Evolutionary conservation across 2,888 invertebrate species (phyloP).

Genomic region (Euproctis similis): DNA sequence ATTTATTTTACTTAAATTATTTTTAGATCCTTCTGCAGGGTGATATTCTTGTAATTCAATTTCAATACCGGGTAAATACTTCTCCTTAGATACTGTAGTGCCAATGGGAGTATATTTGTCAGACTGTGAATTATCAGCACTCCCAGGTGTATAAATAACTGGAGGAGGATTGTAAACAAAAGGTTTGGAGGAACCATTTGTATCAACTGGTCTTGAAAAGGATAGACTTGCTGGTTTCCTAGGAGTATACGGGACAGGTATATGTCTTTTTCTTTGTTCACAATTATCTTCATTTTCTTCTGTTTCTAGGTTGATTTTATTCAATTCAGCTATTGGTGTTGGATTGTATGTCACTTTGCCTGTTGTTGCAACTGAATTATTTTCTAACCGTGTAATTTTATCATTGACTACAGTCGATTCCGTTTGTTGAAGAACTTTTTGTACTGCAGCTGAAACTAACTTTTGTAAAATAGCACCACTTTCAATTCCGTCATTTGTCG

Average conservation of each 20-base stretch:
- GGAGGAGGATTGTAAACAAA: constrained; percentile 61
- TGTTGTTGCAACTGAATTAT: constrained; percentile 43
- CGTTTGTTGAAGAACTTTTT: constrained; percentile 74
- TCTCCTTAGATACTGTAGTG: constrained; percentile 46
- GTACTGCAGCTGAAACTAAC: constrained; percentile 77
- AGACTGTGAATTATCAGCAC: constrained; percentile 40
- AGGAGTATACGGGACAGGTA: constrained; percentile 71
- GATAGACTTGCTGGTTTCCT: constrained; percentile 56
- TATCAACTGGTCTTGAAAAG: constrained; percentile 50
- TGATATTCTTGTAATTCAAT: constrained; percentile 52
- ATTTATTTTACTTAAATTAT: constrained; percentile 38
- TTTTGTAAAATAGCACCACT: constrained; percentile 73
- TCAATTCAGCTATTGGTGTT: constrained; percentile 79
- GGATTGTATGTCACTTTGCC: constrained; percentile 76
- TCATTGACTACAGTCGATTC: constrained; percentile 37
- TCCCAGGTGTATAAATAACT: constrained; percentile 57
- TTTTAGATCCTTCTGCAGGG: constrained; percentile 40
- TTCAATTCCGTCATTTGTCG: constrained; percentile 56
- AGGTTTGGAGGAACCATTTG: constrained; percentile 51
- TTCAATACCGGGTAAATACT: constrained; percentile 59
- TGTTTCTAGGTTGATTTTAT: constrained; percentile 51
- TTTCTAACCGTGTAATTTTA: constrained; percentile 24
- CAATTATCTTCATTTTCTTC: constrained; percentile 43
- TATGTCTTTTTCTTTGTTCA: constrained; percentile 61
- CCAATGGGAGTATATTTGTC: constrained; percentile 65